These are phyloP conservation scores for Neelides sp. DNA, from an alignment of 1,140 invertebrate genomes.

Conservation along the genomic window DNA sequence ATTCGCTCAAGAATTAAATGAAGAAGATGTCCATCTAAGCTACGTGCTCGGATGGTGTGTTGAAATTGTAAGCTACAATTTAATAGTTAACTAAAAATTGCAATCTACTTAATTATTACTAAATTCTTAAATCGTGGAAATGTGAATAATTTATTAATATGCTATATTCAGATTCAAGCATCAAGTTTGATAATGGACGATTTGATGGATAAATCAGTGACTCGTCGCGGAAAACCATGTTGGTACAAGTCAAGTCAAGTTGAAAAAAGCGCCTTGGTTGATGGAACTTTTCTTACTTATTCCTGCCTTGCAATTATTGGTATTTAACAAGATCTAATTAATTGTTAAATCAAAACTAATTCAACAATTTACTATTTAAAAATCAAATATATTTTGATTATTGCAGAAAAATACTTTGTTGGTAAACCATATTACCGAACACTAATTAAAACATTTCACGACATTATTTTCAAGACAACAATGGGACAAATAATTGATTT, in stretches of 20 bases:
- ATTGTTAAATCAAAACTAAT: too few species aligned
- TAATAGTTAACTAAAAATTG: not conserved
- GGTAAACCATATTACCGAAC: constrained; percentile 1
- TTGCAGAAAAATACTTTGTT: not conserved
- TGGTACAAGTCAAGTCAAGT: not conserved
- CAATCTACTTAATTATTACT: too few species aligned
- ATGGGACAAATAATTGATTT: constrained; percentile 5
- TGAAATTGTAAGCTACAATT: constrained; percentile 2
- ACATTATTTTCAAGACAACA: not conserved
- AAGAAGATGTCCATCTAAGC: not conserved
- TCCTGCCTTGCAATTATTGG: too few species aligned
- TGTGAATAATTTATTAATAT: not conserved
- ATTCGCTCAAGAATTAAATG: not conserved
- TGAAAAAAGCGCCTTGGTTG: not conserved
- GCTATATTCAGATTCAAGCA: not conserved
- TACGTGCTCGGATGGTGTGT: not conserved
- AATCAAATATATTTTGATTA: too few species aligned
- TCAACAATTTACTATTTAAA: too few species aligned
- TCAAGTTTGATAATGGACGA: not conserved
- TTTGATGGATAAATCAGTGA: not conserved
- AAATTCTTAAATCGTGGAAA: not conserved
- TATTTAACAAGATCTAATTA: too few species aligned
- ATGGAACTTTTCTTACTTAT: too few species aligned
- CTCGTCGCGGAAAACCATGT: not conserved
- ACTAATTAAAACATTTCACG: not conserved